Percentiles rank a stretch among this genome's conserved stretches.
Evolutionary conservation across 2,797 vertebrate species (phyloP).

Genomic region (Myotis myotis): DNA sequence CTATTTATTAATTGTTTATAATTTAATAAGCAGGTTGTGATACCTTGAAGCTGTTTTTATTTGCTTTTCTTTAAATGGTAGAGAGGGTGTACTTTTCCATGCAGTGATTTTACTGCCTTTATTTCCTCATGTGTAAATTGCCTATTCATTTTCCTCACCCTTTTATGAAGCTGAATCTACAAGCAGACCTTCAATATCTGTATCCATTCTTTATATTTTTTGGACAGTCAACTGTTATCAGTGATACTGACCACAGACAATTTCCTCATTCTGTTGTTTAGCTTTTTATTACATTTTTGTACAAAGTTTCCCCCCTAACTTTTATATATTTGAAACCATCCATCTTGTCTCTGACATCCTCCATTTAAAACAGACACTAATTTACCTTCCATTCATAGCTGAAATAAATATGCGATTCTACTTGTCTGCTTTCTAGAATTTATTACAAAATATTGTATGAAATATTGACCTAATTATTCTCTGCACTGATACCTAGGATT

Average conservation of each 20-base stretch:
- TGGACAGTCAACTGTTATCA: conserved; percentile 39
- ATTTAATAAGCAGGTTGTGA: conserved; percentile 37
- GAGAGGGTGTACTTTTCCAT: conserved; percentile 24
- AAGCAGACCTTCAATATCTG: conserved; percentile 19
- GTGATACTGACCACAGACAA: conserved; percentile 35
- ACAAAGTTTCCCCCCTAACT: neutral
- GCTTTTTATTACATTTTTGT: conserved; percentile 61
- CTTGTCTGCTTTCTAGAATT: conserved; percentile 33
- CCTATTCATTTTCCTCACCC: conserved; percentile 37
- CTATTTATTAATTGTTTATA: neutral
- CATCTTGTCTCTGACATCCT: conserved; percentile 55
- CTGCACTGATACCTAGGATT: neutral
- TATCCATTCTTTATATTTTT: conserved; percentile 38
- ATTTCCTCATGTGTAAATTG: conserved; percentile 37
- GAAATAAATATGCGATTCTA: conserved; percentile 27
- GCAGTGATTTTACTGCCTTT: conserved; percentile 43
- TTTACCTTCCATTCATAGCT: conserved; percentile 53
- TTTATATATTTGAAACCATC: conserved; percentile 62
- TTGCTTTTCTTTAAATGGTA: conserved; percentile 41
- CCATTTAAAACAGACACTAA: conserved; percentile 39
- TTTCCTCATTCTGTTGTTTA: conserved; percentile 52
- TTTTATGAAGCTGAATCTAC: conserved; percentile 32
- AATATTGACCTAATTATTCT: conserved; percentile 25
- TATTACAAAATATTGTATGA: neutral
- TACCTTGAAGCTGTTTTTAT: conserved; percentile 24